Evolutionary conservation across 2,113 vertebrate species (phyloP), one percentile per base, ranked within the genome.

Genomic region (Ptychochromis oligacanthus): DNA sequence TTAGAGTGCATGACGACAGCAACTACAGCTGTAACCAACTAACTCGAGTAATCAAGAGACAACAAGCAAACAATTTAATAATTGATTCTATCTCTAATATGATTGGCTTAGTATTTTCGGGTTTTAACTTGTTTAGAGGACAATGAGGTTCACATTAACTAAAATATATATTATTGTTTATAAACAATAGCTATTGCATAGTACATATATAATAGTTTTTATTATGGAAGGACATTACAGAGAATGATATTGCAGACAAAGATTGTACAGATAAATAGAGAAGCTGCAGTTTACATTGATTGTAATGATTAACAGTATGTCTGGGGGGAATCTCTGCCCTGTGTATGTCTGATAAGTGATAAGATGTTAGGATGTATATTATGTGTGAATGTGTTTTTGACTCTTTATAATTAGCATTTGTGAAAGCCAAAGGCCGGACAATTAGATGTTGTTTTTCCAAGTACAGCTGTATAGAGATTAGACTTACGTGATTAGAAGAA

Each of bases 241-340:
- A 31, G 28, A 31, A 3, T 56, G 22, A 26, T 14, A 28, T 34
- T 62, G 12, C 24, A 74, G 64, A 31, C 28, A 72, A 26, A 31
- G n/a, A 24, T 1, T 13, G 40, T 4, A n/a, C 22, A 67, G 49
- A 58, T 34, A 14, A 13, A 70, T 26, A 5, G 11, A 49, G 12
- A 13, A 61, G 46, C 58, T 26, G 43, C n/a, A 28, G 18, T 56
- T 34, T 59, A 77, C 77, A 70, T 55, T 34, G 8, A 56, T 72
- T 46, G 76, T 56, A 86, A 72, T 86, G 79, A 77, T 81, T 77
- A 15, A 20, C 54, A 72, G 43, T 7, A 10, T 52, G 74, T 40
- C 2, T 12, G 38, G 38, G 38, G 38, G 3, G 3, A 40, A 43
- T 43, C 40, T 14, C 12, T 5, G 13, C 12, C 40, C 40, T 14